phyloP scores from a whole-genome alignment of 1,140 invertebrate species.

The Neotoxoptera formosana region DNA sequence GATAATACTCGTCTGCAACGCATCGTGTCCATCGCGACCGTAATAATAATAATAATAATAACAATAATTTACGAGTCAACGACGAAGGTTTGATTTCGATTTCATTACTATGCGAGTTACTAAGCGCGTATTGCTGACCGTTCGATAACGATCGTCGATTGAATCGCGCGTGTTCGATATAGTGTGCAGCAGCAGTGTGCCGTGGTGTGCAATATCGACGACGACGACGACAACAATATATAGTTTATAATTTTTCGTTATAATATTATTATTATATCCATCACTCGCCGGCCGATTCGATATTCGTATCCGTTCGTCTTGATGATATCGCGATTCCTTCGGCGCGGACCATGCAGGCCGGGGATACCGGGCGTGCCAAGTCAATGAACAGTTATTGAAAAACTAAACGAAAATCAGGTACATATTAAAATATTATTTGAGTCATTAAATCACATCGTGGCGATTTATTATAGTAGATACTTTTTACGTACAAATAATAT shows the following conservation, averaged over 20 bases:
- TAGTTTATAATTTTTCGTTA: background rate
- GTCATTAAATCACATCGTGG: background rate
- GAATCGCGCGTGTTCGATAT: conserved; percentile 21
- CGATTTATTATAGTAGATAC: background rate
- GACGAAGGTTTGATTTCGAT: background rate
- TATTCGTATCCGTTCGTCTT: background rate
- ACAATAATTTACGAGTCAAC: background rate
- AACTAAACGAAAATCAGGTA: conserved; percentile 45
- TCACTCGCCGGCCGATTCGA: background rate
- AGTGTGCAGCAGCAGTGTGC: conserved; percentile 3
- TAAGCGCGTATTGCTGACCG: background rate
- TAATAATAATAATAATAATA: conserved; percentile 2
- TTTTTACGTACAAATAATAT: background rate
- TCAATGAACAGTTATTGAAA: conserved; percentile 47
- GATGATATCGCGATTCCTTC: background rate
- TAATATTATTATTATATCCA: background rate
- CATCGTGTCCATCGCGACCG: background rate
- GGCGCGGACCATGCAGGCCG: conserved; percentile 16
- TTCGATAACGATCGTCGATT: background rate
- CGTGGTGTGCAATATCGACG: background rate
- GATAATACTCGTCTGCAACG: background rate
- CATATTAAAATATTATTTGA: background rate
- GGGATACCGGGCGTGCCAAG: background rate
- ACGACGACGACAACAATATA: background rate
- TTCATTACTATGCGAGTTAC: background rate